Evolutionary conservation across 2,113 vertebrate species (phyloP), one percentile per base, ranked within the genome.

Genomic region (Tapirus terrestris): DNA sequence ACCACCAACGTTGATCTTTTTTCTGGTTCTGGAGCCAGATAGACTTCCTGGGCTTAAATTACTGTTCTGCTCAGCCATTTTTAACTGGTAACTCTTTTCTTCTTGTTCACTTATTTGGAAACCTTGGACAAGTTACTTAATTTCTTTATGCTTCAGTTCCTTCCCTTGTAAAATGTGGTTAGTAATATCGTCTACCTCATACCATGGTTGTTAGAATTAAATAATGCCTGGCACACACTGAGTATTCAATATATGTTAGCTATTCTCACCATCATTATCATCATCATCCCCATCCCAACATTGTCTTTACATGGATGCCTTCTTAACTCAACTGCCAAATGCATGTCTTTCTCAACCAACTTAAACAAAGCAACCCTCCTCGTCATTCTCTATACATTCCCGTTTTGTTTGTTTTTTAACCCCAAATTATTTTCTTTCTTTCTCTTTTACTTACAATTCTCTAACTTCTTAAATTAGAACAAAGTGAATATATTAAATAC

Each of bases 371-470:
- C 33, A 94, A 27, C 0, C 10, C 18, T 67, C 25, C 63, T 77
- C 7, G 25, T 76, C 76, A 33, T 94, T 96, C 48, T 92, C 48
- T 89, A 14, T 43, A 14, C 4, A 76, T 60, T 90, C 58, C 39
- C 81, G 29, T 67, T 73, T 75, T 73, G 31, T 10, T 63, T 83
- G 60, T 81, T 61, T 77, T 88, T 48, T 80, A 33, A 48, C 8
- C 48, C 89, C 27, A 75, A 81, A 91, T 94, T 85, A 72, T 91
- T 95, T 89, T 84, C 63, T 70, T 82, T 75, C 27, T 72, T 79
- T 94, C 18, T 91, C 67, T 91, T 96, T 93, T 91, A 70, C 25
- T 95, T 94, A 2, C 53, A 70, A 61, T 88, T 58, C 23, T 76
- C 36, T 92, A 89, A 67, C 45, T 91, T 84, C 79, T 93, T 87